Percentiles rank a stretch among this genome's conserved stretches.
Conservation (phyloP, 2,797 vertebrate genomes). For the Taenioides sp. region DNA sequence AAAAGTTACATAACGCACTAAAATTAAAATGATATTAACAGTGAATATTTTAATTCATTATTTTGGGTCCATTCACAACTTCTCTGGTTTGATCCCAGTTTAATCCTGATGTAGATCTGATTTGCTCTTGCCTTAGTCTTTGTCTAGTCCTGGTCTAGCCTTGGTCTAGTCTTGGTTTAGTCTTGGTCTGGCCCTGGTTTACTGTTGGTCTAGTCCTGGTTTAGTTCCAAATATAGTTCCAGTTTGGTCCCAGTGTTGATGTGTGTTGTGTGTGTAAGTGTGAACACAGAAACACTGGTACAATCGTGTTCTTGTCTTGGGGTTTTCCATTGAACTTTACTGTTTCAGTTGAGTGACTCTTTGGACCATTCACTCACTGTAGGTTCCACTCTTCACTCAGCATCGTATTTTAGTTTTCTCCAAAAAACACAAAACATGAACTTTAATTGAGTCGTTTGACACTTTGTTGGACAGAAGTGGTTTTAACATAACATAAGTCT, state of each 20-base stretch:
- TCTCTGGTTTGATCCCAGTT: background rate
- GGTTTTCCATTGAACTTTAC: background rate
- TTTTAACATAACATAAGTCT: background rate
- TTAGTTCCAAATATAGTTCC: background rate
- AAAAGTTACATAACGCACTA: too few species aligned
- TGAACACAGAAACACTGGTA: constrained; percentile 50
- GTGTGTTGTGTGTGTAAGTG: constrained; percentile 2
- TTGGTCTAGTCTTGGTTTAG: background rate
- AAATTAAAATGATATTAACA: too few species aligned
- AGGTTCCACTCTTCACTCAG: background rate
- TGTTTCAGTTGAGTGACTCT: background rate
- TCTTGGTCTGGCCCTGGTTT: background rate
- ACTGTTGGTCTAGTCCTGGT: too few species aligned
- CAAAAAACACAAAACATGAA: constrained; percentile 5
- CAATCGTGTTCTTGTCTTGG: constrained; percentile 51
- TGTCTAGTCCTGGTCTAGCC: too few species aligned
- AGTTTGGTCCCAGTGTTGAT: background rate
- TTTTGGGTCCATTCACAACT: too few species aligned
- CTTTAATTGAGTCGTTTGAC: background rate
- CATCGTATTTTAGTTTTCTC: background rate
- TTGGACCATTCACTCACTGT: background rate
- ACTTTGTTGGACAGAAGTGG: background rate
- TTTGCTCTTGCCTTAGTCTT: too few species aligned
- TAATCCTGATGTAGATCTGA: too few species aligned
- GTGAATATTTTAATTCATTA: too few species aligned